Evolutionary conservation across 2,888 invertebrate genomes (phyloP), one percentile per base, ranked within the genome.

Genomic region (Andrena camellia): DNA sequence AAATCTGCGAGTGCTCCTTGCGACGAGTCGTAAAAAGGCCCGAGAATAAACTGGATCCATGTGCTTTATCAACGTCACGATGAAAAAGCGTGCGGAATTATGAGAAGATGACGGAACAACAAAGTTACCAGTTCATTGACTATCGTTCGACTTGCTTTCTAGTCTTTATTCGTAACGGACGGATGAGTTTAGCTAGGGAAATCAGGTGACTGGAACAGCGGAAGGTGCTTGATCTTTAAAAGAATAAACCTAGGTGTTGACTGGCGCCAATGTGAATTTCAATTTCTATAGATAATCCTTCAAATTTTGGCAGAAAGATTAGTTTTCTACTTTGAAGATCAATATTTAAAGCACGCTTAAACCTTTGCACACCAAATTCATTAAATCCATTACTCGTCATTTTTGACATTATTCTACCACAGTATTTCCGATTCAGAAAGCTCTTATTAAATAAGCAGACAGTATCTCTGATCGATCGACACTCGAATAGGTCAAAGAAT

Each of bases 11-110:
- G 48, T 54, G 5, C 54, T 10, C 26, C 59, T 6, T 29, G 10
- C 60, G 57, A 17, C 26, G 57, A 60, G 48, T 75, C 81, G 62
- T 80, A 84, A 86, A 77, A 76, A 62, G n/a, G 17, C 64, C 52
- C 6, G 33, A 35, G 13, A 33, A 66, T 77, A 72, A 75, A 75
- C 74, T 54, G 71, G 35, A 64, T 63, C 63, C 31, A 48, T 42
- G 62, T 54, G 59, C 23, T 62, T 42, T 63, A 62, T 50, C 23
- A 20, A 10, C 20, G 23, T 33, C 7, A 10, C n/a, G 26, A 42
- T 48, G 23, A 0, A 23, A 42, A 20, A 42, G 4, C 5, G 29
- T 20, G 7, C 13, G 2, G 33, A 7, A 20, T 7, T 42, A 31
- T 57, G 13, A 26, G 20, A 20, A 2, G 57, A 6, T 20, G 17